A percentile compares a stretch with the other conserved stretches of the same genome.
phyloP scores from a whole-genome alignment of 2,888 invertebrate species.

The Melanchra persicariae region DNA sequence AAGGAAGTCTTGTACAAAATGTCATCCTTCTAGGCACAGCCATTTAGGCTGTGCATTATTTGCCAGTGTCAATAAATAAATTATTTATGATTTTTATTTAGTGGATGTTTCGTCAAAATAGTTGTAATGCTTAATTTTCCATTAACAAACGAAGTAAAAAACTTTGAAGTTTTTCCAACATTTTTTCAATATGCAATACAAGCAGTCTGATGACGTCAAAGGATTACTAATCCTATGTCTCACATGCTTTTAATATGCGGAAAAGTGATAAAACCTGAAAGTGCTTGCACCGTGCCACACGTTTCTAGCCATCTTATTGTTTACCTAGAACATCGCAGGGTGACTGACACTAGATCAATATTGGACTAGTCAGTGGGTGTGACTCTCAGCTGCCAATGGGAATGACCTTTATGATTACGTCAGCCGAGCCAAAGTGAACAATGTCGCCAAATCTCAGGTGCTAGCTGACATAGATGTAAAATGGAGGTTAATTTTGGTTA shows the following conservation, averaged over 20 bases:
- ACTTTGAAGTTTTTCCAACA: neutral
- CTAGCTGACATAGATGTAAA: neutral
- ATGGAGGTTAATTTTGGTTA: neutral
- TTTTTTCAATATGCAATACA: neutral
- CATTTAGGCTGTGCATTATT: neutral
- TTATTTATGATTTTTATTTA: neutral
- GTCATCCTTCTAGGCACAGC: neutral
- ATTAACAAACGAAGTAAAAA: neutral
- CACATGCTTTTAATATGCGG: neutral
- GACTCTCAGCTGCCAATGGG: conserved; percentile 49
- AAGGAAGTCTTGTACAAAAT: neutral
- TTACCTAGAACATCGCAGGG: conserved; percentile 31
- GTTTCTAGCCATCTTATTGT: conserved; percentile 18
- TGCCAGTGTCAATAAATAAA: neutral
- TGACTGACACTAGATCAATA: conserved; percentile 63
- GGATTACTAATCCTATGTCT: neutral
- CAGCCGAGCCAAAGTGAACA: conserved; percentile 41
- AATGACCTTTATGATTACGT: conserved; percentile 60
- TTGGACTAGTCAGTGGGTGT: conserved; percentile 54
- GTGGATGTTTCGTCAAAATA: neutral
- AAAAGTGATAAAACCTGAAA: neutral
- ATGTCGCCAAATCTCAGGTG: conserved; percentile 20
- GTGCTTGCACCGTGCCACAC: neutral
- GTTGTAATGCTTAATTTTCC: neutral
- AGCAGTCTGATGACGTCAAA: neutral